Percentiles rank a stretch among this genome's conserved stretches.
Conservation (phyloP, 2,797 vertebrate genomes). For the Zalophus californianus region DNA sequence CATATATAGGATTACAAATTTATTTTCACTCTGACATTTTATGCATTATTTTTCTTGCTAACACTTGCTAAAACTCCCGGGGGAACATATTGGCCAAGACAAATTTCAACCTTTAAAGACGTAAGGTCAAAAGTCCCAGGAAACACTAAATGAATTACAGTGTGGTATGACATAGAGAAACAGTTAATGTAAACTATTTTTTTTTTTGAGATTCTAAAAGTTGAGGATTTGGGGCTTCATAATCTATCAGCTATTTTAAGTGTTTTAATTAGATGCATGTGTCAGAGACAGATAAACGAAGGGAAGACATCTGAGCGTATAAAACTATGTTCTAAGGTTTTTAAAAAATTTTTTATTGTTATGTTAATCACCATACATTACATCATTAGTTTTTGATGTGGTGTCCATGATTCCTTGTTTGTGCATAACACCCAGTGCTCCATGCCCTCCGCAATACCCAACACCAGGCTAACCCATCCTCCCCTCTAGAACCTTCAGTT, state of each 20-base stretch:
- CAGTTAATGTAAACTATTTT: neutral
- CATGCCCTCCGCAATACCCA: too few relatives aligned
- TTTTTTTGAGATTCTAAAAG: neutral
- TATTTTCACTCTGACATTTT: constrained; percentile 48
- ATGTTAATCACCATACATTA: too few relatives aligned
- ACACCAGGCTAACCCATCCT: too few relatives aligned
- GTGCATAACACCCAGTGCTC: too few relatives aligned
- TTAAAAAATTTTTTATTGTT: neutral
- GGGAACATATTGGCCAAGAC: neutral
- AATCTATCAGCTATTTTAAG: neutral
- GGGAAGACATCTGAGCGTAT: neutral
- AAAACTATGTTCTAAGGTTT: neutral
- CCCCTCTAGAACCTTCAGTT: too few relatives aligned
- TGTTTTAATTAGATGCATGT: neutral
- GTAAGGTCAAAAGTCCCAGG: neutral
- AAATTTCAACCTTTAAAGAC: constrained; percentile 21
- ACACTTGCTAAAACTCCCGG: neutral
- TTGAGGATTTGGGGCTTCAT: neutral
- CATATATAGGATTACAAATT: neutral
- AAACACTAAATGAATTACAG: neutral
- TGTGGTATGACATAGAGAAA: neutral
- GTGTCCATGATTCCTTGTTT: too few relatives aligned
- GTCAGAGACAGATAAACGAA: neutral
- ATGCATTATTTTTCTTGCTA: constrained; percentile 51
- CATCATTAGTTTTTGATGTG: too few relatives aligned